Conservation (phyloP, 2,113 vertebrate genomes). For the Macquaria australasica region DNA sequence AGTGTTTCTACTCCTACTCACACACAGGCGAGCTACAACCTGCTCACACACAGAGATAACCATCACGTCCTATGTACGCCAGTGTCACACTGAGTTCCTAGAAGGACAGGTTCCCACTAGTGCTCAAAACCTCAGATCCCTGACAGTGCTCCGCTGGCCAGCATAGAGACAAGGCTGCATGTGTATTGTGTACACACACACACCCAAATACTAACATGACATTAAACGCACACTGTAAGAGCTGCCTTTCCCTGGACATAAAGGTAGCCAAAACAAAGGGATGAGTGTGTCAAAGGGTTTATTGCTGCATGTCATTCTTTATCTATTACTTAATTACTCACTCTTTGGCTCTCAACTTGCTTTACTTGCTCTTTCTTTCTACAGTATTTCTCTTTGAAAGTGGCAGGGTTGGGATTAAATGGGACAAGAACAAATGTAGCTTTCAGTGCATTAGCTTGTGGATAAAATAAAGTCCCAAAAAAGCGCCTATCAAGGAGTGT, state of each 20-base stretch:
- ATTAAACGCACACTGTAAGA: constrained; percentile 5
- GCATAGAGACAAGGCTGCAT: constrained; percentile 6
- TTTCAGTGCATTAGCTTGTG: not conserved
- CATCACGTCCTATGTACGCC: constrained; percentile 27
- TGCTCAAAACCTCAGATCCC: constrained; percentile 10
- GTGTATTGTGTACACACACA: not conserved
- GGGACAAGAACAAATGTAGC: not conserved
- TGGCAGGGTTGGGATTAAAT: not conserved
- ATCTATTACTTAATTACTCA: constrained; percentile 1
- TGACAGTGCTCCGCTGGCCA: constrained; percentile 3
- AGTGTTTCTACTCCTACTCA: constrained; percentile 16
- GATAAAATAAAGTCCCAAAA: not conserved
- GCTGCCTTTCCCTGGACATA: constrained; percentile 12
- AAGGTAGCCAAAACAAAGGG: constrained; percentile 23
- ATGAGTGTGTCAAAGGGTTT: constrained; percentile 16
- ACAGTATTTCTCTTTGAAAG: not conserved
- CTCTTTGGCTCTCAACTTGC: constrained; percentile 18
- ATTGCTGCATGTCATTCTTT: constrained; percentile 3
- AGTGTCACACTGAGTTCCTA: constrained; percentile 29
- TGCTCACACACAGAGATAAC: constrained; percentile 51
- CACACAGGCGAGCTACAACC: constrained; percentile 52
- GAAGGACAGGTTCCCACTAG: constrained; percentile 53
- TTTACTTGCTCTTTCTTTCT: constrained; percentile 12
- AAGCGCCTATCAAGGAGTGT: not conserved
- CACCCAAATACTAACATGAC: constrained; percentile 5